Evolutionary conservation across 2,888 invertebrate species (phyloP).

Genomic region (Drosophila putrida): DNA sequence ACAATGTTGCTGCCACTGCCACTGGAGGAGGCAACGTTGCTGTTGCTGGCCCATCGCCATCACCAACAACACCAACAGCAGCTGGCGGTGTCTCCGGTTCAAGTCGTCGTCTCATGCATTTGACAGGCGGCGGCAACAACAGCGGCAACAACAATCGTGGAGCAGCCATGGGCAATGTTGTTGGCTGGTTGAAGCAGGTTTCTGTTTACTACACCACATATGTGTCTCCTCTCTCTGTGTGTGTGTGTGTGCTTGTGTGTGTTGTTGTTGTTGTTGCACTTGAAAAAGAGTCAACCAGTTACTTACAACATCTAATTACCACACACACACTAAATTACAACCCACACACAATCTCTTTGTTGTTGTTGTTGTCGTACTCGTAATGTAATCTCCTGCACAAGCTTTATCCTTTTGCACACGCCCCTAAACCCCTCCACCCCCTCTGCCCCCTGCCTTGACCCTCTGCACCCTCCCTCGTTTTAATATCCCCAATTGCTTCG

Average conservation of each 20-base stretch:
- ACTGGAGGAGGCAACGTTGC: conserved; percentile 17
- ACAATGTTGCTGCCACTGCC: conserved; percentile 7
- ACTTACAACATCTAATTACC: conserved; percentile 34
- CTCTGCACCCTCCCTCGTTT: background rate
- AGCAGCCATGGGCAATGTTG: conserved; percentile 91
- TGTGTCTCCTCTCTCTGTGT: conserved; percentile 8
- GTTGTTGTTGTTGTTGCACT: conserved; percentile 18
- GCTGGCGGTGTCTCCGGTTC: conserved; percentile 36
- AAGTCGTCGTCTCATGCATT: conserved; percentile 87
- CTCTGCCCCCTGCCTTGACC: background rate
- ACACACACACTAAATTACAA: conserved; percentile 13
- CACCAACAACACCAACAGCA: conserved; percentile 85
- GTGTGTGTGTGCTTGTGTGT: conserved; percentile 12
- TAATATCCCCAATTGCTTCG: background rate
- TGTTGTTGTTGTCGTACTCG: conserved; percentile 8
- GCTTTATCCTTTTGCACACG: conserved; percentile 6
- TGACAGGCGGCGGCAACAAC: conserved; percentile 80
- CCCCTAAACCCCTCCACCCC: background rate
- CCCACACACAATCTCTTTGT: conserved; percentile 9
- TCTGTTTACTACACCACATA: conserved; percentile 45
- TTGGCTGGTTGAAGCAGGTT: conserved; percentile 94
- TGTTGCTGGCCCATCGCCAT: conserved; percentile 60
- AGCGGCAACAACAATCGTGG: conserved; percentile 69
- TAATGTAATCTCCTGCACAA: conserved; percentile 24
- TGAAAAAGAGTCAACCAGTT: conserved; percentile 14